Percentiles rank a stretch among this genome's conserved stretches.
Conservation (phyloP, 2,888 invertebrate genomes). For the Drosophila villosipedis region DNA sequence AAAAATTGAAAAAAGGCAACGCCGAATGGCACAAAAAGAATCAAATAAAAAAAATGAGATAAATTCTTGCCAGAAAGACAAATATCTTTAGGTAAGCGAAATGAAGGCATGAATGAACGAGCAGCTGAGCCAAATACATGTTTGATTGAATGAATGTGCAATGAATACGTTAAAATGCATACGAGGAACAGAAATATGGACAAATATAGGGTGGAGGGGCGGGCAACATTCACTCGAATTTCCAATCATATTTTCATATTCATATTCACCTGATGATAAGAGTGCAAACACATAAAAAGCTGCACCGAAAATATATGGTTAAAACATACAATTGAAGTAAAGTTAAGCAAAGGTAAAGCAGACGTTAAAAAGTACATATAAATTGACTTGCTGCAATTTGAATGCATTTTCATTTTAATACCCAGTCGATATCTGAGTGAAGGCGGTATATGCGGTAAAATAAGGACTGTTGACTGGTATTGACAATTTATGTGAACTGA, state of each 20-base stretch:
- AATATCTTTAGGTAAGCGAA: slow-evolving; percentile 58
- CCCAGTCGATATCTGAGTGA: not conserved
- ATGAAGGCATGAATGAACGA: slow-evolving; percentile 66
- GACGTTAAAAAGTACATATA: slow-evolving; percentile 20
- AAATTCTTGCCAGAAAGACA: slow-evolving; percentile 40
- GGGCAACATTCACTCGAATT: slow-evolving; percentile 6
- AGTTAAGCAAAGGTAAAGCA: slow-evolving; percentile 47
- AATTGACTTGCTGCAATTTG: slow-evolving; percentile 70
- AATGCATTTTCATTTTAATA: slow-evolving; percentile 53
- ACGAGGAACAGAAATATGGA: slow-evolving; percentile 16
- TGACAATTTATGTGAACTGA: not conserved
- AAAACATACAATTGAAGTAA: slow-evolving; percentile 48
- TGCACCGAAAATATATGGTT: slow-evolving; percentile 40
- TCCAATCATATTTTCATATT: slow-evolving; percentile 39
- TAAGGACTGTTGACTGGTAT: not conserved
- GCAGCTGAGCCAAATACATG: slow-evolving; percentile 60
- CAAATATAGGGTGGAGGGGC: not conserved
- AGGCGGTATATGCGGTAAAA: not conserved
- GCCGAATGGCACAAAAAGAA: slow-evolving; percentile 32
- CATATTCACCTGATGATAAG: slow-evolving; percentile 50
- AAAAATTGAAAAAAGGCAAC: slow-evolving; percentile 58
- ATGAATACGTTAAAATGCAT: slow-evolving; percentile 55
- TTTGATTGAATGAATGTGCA: slow-evolving; percentile 74
- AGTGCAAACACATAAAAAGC: slow-evolving; percentile 32
- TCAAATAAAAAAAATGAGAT: not conserved